phyloP scores from a whole-genome alignment of 2,113 vertebrate genomes.

The Isichthys henryi region DNA sequence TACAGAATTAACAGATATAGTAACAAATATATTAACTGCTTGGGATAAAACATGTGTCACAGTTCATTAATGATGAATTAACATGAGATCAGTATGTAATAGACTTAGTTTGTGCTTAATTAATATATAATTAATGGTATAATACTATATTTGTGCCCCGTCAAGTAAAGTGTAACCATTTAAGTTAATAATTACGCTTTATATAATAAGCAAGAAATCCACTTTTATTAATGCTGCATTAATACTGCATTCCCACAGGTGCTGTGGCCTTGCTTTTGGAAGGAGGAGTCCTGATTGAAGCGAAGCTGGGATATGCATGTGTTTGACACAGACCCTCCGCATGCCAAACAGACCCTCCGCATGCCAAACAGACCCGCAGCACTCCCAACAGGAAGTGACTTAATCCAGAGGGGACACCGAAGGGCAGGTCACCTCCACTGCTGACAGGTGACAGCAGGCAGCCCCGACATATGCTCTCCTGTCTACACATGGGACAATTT shows the following conservation, averaged over 20 bases:
- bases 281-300: slow-evolving; percentile 27
- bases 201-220: not conserved
- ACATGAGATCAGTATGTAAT: no score
- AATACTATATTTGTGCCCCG: not conserved
- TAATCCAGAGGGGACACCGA: slow-evolving; percentile 26
- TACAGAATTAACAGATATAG: no score
- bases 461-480: not conserved
- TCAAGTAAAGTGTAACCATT: not conserved
- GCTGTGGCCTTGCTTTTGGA: slow-evolving; percentile 13
- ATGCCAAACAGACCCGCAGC: not conserved
- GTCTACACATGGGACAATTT: not conserved
- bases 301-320: slow-evolving; percentile 17
- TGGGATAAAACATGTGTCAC: no score
- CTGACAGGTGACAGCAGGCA: not conserved
- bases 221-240: not conserved
- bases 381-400: slow-evolving; percentile 20
- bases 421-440: slow-evolving; percentile 11
- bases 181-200: not conserved
- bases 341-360: not conserved
- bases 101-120: no score
- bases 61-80: no score
- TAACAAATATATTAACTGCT: no score
- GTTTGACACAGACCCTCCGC: slow-evolving; percentile 25
- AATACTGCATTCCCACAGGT: not conserved
- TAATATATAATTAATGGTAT: no score